Evolutionary conservation across 2,113 vertebrate genomes (phyloP), one percentile per base, ranked within the genome.

Genomic region (Dicrurus megarhynchus): DNA sequence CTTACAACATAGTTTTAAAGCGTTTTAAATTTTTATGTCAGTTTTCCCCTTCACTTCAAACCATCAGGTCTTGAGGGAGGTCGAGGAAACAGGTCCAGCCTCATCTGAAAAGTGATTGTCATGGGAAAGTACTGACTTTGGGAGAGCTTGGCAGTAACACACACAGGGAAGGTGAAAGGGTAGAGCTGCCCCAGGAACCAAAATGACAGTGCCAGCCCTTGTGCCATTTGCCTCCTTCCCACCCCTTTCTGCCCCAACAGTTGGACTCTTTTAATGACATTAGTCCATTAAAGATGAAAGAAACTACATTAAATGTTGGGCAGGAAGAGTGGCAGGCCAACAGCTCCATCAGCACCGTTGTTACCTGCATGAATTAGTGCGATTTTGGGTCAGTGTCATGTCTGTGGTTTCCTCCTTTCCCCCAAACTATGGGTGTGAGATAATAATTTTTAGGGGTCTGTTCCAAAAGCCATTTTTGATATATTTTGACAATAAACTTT

Each of bases 391-490:
- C 71, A 17, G 2, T 2, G 35, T 16, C 19, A 5, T 6, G 26
- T 4, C 30, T 57, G 33, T 33, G 56, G 11, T 32, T 79, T 75
- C 56, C 28, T 56, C 33, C 17, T 37, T 22, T 6, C 23, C 3
- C n/a, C 4, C 6, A 24, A 28, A 10, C 3, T 18, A 7, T 1
- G 6, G 9, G 16, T 15, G n/a, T 28, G 32, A 37, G 41, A 35
- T 7, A 64, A 16, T 26, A 1, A 5, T n/a, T 32, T 27, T 22
- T 9, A 47, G 52, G 44, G 28, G 4, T 67, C 59, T 21, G 1
- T 56, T 52, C 55, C 39, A 53, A 61, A 16, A 35, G 11, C 47
- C 9, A 2, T 6, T 28, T 22, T 5, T 3, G 5, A 8, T 50
- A 22, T 16, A 7, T 12, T 50, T 16, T 3, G 19, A 52, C 61